A percentile compares a stretch with the other conserved stretches of the same genome.
Conservation (phyloP, 2,888 invertebrate species). For the Cylindroiulus punctatus region DNA sequence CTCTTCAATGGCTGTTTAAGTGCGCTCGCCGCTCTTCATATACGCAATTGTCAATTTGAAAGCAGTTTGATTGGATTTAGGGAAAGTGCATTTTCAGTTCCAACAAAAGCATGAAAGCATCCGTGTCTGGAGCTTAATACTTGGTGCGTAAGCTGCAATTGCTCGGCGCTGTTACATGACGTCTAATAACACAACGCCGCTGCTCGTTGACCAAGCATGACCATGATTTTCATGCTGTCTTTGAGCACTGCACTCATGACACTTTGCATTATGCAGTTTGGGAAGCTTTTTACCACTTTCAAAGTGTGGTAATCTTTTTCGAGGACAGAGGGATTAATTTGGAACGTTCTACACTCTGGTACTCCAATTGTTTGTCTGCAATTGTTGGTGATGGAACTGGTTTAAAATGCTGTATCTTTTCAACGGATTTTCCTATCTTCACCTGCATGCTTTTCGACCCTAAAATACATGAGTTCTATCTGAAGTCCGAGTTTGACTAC, state of each 20-base stretch:
- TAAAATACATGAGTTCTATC: too few species aligned
- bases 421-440: too few species aligned
- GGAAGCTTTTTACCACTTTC: background rate
- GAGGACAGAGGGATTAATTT: background rate
- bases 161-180: background rate
- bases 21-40: constrained; percentile 2
- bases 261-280: background rate
- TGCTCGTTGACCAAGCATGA: constrained; percentile 21
- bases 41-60: background rate
- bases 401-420: too few species aligned
- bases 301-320: background rate
- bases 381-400: background rate
- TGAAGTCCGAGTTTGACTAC: too few species aligned
- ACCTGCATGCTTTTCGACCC: too few species aligned
- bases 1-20: background rate
- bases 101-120: constrained; percentile 20
- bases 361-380: background rate
- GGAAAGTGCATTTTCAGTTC: background rate
- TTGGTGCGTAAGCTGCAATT: constrained; percentile 2
- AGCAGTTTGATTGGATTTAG: constrained; percentile 30
- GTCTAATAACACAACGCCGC: constrained; percentile 12
- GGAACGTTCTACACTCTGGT: background rate
- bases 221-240: background rate
- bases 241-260: background rate
- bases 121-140: constrained; percentile 38